Base-by-base conservation (phyloP, 1,140 invertebrate species). In the Bicyclus anynana region DNA sequence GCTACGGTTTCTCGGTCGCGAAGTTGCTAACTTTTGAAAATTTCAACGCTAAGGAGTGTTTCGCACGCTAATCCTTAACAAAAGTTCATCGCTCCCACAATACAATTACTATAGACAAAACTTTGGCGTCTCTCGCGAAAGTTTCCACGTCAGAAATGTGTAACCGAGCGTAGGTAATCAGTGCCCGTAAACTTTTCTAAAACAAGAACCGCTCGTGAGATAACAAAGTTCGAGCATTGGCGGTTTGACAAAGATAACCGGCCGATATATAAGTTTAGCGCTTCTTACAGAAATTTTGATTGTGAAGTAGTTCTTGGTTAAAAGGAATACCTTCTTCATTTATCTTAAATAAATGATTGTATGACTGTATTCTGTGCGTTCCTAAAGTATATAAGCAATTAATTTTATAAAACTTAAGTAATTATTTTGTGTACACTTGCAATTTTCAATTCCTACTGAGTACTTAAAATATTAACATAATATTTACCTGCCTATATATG, bases 191-290 rank as follows among this genome's bases (percentile, higher is more conserved):
- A 59, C 44, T 59, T 53, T 38, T 51, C 49, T 33, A 44, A 38
- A 53, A 59, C 57, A 53, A 33, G 58, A 48, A 35, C 7, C 33
- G 17, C 35, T 40, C 37, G 14, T 50, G 52, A 42, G 58, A 60
- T 60, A 60, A 18, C 35, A 47, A 59, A 59, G 42, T 53, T 59
- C 26, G 35, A 23, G 26, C 44, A 49, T 57, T 57, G 47, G 46
- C 27, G 23, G 29, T 37, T 26, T 48, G 33, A 49, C 53, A 33
- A 33, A 51, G 48, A 51, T 38, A 51, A 35, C 49, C 21, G 18
- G n/a, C 20, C 27, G 35, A 35, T 37, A 37, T n/a, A 49, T 6
- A 26, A 56, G 21, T 56, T 33, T 33, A 12, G 9, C 3, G 26
- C 21, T 47, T 47, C 44, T 47, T 44, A 14, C 16, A 44, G 40